phyloP scores from a whole-genome alignment of 2,113 vertebrate genomes.

The Girardinichthys multiradiatus region DNA sequence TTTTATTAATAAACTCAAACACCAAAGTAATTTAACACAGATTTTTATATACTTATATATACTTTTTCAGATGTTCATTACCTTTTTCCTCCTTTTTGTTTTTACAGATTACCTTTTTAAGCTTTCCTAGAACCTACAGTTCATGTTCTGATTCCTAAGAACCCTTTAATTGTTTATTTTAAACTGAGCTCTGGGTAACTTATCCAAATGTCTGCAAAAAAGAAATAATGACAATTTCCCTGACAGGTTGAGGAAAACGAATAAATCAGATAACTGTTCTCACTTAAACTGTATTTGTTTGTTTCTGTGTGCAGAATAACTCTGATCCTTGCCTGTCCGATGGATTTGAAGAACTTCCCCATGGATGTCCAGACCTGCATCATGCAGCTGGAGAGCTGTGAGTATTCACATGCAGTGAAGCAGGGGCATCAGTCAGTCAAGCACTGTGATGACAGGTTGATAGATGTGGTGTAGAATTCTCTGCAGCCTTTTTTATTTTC shows the following conservation, averaged over 20 bases:
- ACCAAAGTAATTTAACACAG: background rate
- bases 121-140: background rate
- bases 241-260: background rate
- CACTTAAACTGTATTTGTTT: background rate
- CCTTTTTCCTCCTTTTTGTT: background rate
- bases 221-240: too few relatives aligned
- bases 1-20: background rate
- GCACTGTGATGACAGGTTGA: slow-evolving; percentile 15
- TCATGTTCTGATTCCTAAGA: background rate
- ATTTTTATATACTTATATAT: too few relatives aligned
- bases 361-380: slow-evolving; percentile 99
- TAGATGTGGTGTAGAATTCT: slow-evolving; percentile 45
- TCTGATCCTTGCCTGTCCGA: slow-evolving; percentile 94
- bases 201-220: too few relatives aligned
- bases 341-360: slow-evolving; percentile 99
- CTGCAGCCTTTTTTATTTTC: slow-evolving; percentile 36
- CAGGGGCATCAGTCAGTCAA: slow-evolving; percentile 23
- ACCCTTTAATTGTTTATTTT: too few relatives aligned
- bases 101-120: background rate
- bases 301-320: slow-evolving; percentile 87
- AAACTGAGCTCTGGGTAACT: too few relatives aligned
- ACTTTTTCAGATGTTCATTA: background rate
- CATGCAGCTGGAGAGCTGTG: slow-evolving; percentile 99
- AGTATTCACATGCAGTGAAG: slow-evolving; percentile 66
- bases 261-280: slow-evolving; percentile 31